These are phyloP conservation scores for Prunella strophiata DNA, from an alignment of 2,797 vertebrate species.

Conservation along the genomic window DNA sequence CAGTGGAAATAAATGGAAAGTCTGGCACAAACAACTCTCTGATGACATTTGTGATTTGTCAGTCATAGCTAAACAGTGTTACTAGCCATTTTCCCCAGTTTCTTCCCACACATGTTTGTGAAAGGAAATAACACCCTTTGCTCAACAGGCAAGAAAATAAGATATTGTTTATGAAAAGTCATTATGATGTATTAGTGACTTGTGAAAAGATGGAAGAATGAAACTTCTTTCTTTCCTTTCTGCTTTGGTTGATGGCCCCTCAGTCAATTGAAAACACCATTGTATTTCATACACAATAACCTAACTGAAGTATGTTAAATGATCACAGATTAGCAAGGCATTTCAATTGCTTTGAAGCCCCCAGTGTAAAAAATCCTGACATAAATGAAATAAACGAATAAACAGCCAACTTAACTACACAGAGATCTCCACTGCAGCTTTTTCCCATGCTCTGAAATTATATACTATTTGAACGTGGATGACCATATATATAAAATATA, in stretches of 20 bases:
- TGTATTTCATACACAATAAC: neutral
- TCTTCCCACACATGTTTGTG: constrained; percentile 3
- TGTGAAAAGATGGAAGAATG: neutral
- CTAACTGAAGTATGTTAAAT: neutral
- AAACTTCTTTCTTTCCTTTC: neutral
- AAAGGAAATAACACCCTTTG: constrained; percentile 26
- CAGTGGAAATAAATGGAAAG: neutral
- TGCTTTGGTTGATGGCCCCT: neutral
- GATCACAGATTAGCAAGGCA: neutral
- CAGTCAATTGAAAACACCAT: neutral
- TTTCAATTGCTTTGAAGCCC: neutral
- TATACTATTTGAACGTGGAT: neutral
- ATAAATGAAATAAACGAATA: neutral
- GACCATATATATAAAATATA: neutral
- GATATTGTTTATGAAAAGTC: neutral
- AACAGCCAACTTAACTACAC: neutral
- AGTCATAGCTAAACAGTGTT: neutral
- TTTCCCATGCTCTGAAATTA: neutral
- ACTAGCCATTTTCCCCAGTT: neutral
- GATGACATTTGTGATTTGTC: constrained; percentile 1
- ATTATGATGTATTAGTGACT: neutral
- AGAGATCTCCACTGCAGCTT: neutral
- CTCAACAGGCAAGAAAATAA: constrained; percentile 14
- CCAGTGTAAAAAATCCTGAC: neutral
- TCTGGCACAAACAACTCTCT: neutral